phyloP scores from a whole-genome alignment of 2,888 invertebrate species.

The Endotricha flammealis region DNA sequence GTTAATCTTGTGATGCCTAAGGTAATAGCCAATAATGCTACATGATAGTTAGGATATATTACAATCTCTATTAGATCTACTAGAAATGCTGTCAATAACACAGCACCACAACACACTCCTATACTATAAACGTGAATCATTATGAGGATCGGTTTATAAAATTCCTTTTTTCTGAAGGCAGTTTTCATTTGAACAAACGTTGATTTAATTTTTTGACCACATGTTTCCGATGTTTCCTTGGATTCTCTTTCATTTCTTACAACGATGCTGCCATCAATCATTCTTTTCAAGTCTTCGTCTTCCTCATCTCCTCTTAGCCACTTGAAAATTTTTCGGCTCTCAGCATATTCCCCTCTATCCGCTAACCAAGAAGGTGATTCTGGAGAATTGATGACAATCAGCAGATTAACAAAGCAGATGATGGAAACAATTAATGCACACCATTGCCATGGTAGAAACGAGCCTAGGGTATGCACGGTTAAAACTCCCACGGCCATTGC shows the following conservation, averaged over 20 bases:
- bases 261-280: conserved; percentile 23
- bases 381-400: conserved; percentile 33
- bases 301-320: conserved; percentile 59
- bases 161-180: conserved; percentile 18
- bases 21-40: conserved; percentile 16
- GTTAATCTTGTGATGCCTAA: conserved; percentile 19
- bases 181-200: not conserved
- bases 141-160: conserved; percentile 23
- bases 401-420: conserved; percentile 46
- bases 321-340: conserved; percentile 62
- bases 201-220: not conserved
- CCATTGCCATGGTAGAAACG: conserved; percentile 61
- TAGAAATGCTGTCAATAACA: conserved; percentile 20
- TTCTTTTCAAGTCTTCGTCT: conserved; percentile 30
- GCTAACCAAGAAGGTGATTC: conserved; percentile 79
- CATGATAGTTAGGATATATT: not conserved
- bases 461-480: conserved; percentile 73
- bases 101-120: conserved; percentile 21
- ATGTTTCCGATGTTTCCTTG: not conserved
- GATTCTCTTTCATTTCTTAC: not conserved
- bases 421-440: conserved; percentile 51
- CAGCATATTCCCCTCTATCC: conserved; percentile 52
- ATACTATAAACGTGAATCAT: conserved; percentile 23
- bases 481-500: conserved; percentile 74
- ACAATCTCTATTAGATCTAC: conserved; percentile 9